These are phyloP conservation scores for Sparus aurata DNA, from an alignment of 2,797 vertebrate genomes.

Conservation along the genomic window DNA sequence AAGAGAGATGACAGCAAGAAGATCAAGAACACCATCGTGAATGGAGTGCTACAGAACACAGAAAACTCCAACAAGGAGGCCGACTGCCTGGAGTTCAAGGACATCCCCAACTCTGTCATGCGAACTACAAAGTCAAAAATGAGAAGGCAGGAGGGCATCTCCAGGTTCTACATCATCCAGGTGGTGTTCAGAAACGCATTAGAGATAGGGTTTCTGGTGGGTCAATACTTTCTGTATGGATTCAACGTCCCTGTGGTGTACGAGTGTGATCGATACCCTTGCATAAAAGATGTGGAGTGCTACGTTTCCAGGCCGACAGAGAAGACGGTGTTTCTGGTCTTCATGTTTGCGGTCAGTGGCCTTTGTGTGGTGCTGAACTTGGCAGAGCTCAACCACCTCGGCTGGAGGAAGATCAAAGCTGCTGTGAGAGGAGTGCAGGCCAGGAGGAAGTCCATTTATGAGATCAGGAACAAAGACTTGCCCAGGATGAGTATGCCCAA, in stretches of 20 bases:
- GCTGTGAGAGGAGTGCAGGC: conserved; percentile 93
- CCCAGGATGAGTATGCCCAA: conserved; percentile 93
- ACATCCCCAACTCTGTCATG: conserved; percentile 85
- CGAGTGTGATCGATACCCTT: conserved; percentile 94
- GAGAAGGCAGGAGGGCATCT: conserved; percentile 94
- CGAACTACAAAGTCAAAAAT: conserved; percentile 91
- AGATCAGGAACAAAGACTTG: conserved; percentile 94
- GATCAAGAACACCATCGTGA: conserved; percentile 92
- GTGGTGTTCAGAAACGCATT: conserved; percentile 95
- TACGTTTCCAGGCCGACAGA: conserved; percentile 95
- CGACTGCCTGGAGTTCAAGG: conserved; percentile 92
- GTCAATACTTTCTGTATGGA: conserved; percentile 94
- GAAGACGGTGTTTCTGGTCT: conserved; percentile 94
- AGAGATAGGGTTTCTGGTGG: conserved; percentile 94
- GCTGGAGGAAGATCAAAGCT: conserved; percentile 95
- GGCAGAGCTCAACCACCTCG: conserved; percentile 94
- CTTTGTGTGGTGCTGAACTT: conserved; percentile 94
- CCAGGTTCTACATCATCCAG: conserved; percentile 95
- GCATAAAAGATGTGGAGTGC: conserved; percentile 95
- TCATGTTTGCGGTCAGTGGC: conserved; percentile 96
- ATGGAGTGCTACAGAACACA: conserved; percentile 93
- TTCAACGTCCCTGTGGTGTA: conserved; percentile 93
- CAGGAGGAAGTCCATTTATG: conserved; percentile 94
- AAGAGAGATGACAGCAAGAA: conserved; percentile 92
- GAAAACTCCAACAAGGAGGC: conserved; percentile 92